Evolutionary conservation across 2,797 vertebrate genomes (phyloP).

Genomic region (Lepus townsendii): DNA sequence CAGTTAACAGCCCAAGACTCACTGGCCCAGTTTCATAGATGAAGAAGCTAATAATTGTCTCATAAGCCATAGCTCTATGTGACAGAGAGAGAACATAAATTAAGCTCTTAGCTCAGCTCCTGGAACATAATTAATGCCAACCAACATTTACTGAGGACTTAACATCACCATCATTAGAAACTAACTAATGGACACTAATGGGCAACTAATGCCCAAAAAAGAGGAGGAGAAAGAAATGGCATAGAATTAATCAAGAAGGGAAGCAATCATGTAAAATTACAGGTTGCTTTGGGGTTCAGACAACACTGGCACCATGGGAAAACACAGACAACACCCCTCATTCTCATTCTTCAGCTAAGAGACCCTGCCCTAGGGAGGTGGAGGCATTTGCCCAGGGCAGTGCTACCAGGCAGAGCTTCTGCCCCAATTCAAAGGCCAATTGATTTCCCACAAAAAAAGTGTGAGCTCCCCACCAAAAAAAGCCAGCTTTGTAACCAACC

Average conservation of each 20-base stretch:
- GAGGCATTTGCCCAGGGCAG: neutral
- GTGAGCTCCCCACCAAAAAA: neutral
- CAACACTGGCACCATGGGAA: neutral
- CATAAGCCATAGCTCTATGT: neutral
- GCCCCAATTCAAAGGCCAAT: neutral
- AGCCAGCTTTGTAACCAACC: neutral
- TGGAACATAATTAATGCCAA: neutral
- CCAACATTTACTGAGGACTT: conserved; percentile 1
- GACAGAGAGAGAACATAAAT: neutral
- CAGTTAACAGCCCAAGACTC: neutral
- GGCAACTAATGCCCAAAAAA: neutral
- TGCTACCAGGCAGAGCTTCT: neutral
- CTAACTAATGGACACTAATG: neutral
- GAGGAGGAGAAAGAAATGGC: neutral
- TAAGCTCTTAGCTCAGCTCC: neutral
- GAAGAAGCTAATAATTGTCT: neutral
- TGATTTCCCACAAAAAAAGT: neutral
- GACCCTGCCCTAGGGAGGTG: neutral
- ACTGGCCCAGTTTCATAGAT: neutral
- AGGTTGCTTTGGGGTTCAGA: neutral
- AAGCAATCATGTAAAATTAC: neutral
- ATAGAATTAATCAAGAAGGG: neutral
- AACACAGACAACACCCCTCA: too few relatives aligned
- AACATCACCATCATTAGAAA: neutral
- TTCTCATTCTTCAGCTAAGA: neutral